These are phyloP conservation scores for Sinohyriopsis cumingii DNA, from an alignment of 2,888 invertebrate genomes.

Conservation along the genomic window DNA sequence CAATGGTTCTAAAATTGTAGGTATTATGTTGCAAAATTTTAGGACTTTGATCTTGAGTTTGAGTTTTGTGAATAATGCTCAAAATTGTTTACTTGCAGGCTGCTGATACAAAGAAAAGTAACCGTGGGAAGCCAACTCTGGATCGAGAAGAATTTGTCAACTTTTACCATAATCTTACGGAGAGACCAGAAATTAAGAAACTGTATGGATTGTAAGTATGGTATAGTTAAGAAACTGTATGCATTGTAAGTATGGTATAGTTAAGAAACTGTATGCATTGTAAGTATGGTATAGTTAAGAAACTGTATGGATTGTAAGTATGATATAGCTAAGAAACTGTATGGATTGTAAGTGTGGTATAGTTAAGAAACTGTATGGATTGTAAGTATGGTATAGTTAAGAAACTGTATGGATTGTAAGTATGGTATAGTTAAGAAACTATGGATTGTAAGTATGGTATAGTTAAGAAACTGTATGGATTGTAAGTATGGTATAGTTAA, in stretches of 20 bases:
- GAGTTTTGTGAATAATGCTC: background rate
- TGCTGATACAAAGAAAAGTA: conserved; percentile 63
- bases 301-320: conserved; percentile 73
- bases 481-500: conserved; percentile 73
- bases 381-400: conserved; percentile 73
- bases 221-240: conserved; percentile 71
- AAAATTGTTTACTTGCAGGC: conserved; percentile 44
- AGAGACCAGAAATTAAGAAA: conserved; percentile 75
- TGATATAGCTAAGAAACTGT: conserved; percentile 72
- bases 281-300: conserved; percentile 72
- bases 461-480: conserved; percentile 74
- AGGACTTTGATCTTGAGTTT: too few species aligned
- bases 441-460: conserved; percentile 71
- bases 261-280: conserved; percentile 74
- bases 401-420: conserved; percentile 73
- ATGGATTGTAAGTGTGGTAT: conserved; percentile 71
- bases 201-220: conserved; percentile 72
- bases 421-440: conserved; percentile 73
- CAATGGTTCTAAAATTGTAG: too few species aligned
- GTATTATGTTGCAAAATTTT: too few species aligned
- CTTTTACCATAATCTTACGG: conserved; percentile 75
- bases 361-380: conserved; percentile 74
- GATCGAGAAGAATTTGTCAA: conserved; percentile 76
- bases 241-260: conserved; percentile 70
- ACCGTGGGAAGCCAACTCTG: conserved; percentile 64